These are phyloP conservation scores for Hippocampus zosterae DNA, from an alignment of 2,113 vertebrate genomes.

Conservation along the genomic window DNA sequence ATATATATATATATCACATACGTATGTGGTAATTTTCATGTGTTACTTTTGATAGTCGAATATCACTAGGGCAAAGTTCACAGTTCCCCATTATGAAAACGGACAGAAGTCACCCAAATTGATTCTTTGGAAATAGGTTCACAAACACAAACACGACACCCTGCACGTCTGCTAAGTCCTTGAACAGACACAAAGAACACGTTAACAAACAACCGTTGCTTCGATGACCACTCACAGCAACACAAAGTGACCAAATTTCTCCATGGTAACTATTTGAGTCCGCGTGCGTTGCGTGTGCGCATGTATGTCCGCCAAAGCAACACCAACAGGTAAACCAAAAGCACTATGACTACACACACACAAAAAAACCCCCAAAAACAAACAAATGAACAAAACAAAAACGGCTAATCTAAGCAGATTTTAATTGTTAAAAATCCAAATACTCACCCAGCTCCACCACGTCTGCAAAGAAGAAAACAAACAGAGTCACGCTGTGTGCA, in stretches of 20 bases:
- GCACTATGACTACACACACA: not conserved
- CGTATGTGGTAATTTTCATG: too few species aligned
- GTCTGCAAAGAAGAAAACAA: constrained; percentile 58
- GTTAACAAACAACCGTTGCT: not conserved
- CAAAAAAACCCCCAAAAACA: not conserved
- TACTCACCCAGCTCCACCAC: constrained; percentile 61
- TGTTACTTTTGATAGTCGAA: too few species aligned
- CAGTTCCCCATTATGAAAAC: not conserved
- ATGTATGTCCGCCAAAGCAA: constrained; percentile 7
- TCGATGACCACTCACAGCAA: not conserved
- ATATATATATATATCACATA: too few species aligned
- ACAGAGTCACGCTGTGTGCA: constrained; percentile 44
- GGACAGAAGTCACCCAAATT: not conserved
- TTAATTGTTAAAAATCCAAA: constrained; percentile 38
- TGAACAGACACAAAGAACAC: not conserved
- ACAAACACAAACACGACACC: constrained; percentile 18
- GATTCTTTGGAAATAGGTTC: not conserved
- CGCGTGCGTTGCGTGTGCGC: not conserved
- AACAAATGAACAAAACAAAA: not conserved
- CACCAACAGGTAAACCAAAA: constrained; percentile 5
- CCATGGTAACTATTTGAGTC: constrained; percentile 24
- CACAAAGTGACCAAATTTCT: constrained; percentile 49
- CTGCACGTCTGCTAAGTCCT: not conserved
- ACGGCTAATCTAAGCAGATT: not conserved
- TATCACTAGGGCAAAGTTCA: not conserved